phyloP scores from a whole-genome alignment of 2,113 vertebrate species.

The Sus scrofa region DNA sequence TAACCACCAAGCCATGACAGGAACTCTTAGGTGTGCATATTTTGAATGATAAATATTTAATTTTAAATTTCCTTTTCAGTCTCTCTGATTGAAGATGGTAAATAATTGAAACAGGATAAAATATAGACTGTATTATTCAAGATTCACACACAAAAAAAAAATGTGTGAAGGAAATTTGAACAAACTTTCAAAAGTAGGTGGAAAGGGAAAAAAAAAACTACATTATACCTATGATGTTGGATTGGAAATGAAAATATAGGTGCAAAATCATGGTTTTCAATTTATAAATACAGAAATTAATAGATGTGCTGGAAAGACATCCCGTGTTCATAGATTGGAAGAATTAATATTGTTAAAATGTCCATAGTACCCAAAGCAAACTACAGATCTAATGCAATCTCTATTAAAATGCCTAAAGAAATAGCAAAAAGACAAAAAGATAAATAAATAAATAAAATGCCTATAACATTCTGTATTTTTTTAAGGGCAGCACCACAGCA shows the following conservation, averaged over 20 bases:
- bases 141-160: conserved; percentile 13
- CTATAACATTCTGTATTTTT: too few relatives aligned
- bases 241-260: background rate
- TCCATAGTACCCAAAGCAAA: background rate
- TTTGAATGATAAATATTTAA: background rate
- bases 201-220: background rate
- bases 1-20: too few relatives aligned
- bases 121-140: background rate
- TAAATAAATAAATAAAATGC: too few relatives aligned
- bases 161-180: background rate
- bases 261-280: background rate
- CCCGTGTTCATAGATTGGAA: background rate
- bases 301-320: background rate
- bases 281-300: conserved; percentile 7
- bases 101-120: conserved; percentile 19
- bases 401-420: too few relatives aligned
- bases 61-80: background rate
- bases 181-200: conserved; percentile 13
- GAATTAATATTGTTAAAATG: background rate
- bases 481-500: too few relatives aligned
- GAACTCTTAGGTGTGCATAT: background rate
- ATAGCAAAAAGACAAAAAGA: too few relatives aligned
- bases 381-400: background rate
- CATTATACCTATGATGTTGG: background rate
- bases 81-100: background rate